Base-by-base conservation (phyloP, 1,140 invertebrate species). In the Drosophila lacertosa region DNA sequence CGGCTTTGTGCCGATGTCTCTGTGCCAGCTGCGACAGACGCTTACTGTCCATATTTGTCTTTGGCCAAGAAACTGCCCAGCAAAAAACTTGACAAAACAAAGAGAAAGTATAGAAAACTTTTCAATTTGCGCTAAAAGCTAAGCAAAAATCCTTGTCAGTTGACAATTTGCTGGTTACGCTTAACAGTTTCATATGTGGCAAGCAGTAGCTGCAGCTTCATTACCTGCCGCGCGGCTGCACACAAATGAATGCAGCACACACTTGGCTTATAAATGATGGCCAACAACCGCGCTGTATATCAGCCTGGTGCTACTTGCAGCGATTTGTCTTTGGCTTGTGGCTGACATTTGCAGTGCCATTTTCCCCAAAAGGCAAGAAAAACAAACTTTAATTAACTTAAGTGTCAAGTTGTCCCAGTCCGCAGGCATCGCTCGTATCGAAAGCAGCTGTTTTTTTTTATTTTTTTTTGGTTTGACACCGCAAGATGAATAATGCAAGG, bases 361-460 rank as follows among this genome's bases (percentile, higher is more conserved):
- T n/a, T 44, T 48, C 47, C 53, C 54, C n/a, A n/a, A n/a, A n/a
- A n/a, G n/a, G 57, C 53, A 33, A 15, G 45, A 60, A 84, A 76
- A 79, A 62, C 62, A 65, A 65, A 73, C 62, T 88, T 88, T 88
- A 88, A 86, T 88, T 86, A 86, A 77, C 62, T 86, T 88, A 86
- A 86, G 81, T 81, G 75, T 29, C 26, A 29, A 29, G 26, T 29
- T 29, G 6, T 29, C 54, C 65, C 33, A 45, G 20, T 48, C 35
- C 26, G 15, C 37, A 39, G 72, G 68, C 26, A 26, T 16, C 15
- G 6, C 24, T 22, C 26, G 29, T 0, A 64, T 59, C 35, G 35
- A 39, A 39, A 60, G 9, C 13, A 42, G 20, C 50, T 62, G 45
- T 32, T 13, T 22, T 20, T 35, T 9, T 16, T 5, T 15, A 10